Conservation (phyloP, 2,888 invertebrate species). For the Alloscopus bannaensis region DNA sequence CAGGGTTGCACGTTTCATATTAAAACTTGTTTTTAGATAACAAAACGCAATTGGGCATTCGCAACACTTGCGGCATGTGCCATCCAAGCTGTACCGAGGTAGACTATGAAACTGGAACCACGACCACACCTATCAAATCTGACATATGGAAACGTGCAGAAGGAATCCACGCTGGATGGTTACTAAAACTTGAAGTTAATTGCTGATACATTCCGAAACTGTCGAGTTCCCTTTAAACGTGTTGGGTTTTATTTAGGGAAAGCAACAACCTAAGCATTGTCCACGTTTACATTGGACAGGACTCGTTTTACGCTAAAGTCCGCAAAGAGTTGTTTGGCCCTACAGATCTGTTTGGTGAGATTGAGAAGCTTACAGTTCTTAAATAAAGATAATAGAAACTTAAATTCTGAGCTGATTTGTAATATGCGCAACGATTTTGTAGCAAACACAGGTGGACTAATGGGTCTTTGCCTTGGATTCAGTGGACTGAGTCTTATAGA, state of each 20-base stretch:
- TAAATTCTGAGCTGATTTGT: too few relatives aligned
- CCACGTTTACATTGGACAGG: slow-evolving; percentile 68
- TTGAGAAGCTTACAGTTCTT: background rate
- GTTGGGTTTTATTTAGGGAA: slow-evolving; percentile 48
- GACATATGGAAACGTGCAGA: slow-evolving; percentile 51
- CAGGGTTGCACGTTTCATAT: background rate
- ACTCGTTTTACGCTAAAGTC: slow-evolving; percentile 66
- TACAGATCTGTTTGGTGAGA: slow-evolving; percentile 68
- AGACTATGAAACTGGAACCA: slow-evolving; percentile 49
- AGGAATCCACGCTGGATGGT: slow-evolving; percentile 37
- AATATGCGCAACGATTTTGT: too few relatives aligned
- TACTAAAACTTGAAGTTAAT: too few relatives aligned
- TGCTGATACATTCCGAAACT: too few relatives aligned
- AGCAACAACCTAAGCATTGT: slow-evolving; percentile 67
- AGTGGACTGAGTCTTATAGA: slow-evolving; percentile 64
- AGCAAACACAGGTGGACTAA: slow-evolving; percentile 68
- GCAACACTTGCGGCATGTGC: slow-evolving; percentile 49
- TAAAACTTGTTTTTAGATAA: slow-evolving; percentile 32
- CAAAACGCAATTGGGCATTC: slow-evolving; percentile 45
- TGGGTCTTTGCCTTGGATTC: slow-evolving; percentile 68
- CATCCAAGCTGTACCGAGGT: slow-evolving; percentile 62
- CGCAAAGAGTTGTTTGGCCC: slow-evolving; percentile 68
- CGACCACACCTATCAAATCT: slow-evolving; percentile 35
- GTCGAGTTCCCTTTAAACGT: slow-evolving; percentile 8
- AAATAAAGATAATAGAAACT: too few relatives aligned